Conservation (phyloP, 2,113 vertebrate species). For the Falco punctatus region DNA sequence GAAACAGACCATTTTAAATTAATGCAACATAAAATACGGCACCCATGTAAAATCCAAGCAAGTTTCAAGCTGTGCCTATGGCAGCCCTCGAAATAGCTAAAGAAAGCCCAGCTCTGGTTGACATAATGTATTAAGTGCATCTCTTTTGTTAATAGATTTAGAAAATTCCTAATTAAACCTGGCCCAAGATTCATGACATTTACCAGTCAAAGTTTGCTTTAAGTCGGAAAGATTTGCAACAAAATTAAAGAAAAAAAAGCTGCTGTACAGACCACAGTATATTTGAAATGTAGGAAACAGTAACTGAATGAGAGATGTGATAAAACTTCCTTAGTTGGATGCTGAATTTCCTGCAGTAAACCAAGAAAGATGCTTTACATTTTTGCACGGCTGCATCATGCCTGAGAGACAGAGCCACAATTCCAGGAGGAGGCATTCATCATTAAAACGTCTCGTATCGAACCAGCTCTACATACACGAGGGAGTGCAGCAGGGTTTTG, state of each 20-base stretch:
- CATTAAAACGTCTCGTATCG: background rate
- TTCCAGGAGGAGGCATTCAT: constrained; percentile 40
- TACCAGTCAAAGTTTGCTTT: constrained; percentile 47
- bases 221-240: constrained; percentile 55
- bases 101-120: constrained; percentile 31
- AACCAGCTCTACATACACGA: background rate
- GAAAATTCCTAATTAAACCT: constrained; percentile 65
- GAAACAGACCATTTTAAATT: constrained; percentile 66
- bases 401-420: constrained; percentile 32
- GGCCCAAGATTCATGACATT: constrained; percentile 52
- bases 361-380: constrained; percentile 62
- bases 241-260: constrained; percentile 58
- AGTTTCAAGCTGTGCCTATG: constrained; percentile 56
- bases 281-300: constrained; percentile 66
- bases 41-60: constrained; percentile 41
- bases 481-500: background rate
- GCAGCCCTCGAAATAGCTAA: constrained; percentile 54
- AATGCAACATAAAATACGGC: constrained; percentile 29
- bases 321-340: constrained; percentile 67
- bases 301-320: constrained; percentile 68
- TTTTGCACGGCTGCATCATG: constrained; percentile 25
- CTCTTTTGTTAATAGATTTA: constrained; percentile 64
- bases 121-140: constrained; percentile 66
- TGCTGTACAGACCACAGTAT: constrained; percentile 10
- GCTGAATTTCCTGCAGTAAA: constrained; percentile 63